A percentile compares a stretch with the other conserved stretches of the same genome.
phyloP scores from a whole-genome alignment of 2,888 invertebrate species.

The Monoplex corrugatus region DNA sequence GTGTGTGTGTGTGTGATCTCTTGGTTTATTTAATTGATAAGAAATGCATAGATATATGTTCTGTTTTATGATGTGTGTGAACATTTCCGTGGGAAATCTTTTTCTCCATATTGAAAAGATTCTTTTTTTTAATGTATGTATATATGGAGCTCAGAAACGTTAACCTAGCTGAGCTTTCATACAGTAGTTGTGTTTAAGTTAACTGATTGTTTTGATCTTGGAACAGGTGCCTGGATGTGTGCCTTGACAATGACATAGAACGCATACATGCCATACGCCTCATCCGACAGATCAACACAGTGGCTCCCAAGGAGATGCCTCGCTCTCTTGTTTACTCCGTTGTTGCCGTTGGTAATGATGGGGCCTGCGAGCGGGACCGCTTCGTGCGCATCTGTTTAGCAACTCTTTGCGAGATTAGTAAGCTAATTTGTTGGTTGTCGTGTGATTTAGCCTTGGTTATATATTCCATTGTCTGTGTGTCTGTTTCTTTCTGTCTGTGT shows the following conservation, averaged over 20 bases:
- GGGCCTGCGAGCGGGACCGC: slow-evolving; percentile 90
- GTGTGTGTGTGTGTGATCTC: too few relatives aligned
- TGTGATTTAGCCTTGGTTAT: neutral
- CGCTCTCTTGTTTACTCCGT: slow-evolving; percentile 90
- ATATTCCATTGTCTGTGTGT: neutral
- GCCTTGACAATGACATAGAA: slow-evolving; percentile 90
- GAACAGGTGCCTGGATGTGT: slow-evolving; percentile 91
- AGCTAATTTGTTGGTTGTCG: slow-evolving; percentile 63
- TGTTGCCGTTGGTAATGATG: slow-evolving; percentile 91
- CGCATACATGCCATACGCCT: slow-evolving; percentile 94
- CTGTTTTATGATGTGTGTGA: too few relatives aligned
- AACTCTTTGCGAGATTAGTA: slow-evolving; percentile 93
- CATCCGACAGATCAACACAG: slow-evolving; percentile 87
- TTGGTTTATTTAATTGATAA: too few relatives aligned
- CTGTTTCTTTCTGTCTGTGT: neutral
- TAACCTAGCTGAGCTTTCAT: too few relatives aligned
- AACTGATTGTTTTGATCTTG: neutral
- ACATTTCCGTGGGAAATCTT: too few relatives aligned
- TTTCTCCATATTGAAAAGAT: too few relatives aligned
- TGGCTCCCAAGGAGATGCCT: slow-evolving; percentile 88
- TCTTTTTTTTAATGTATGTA: too few relatives aligned
- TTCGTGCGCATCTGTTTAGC: slow-evolving; percentile 92
- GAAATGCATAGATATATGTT: too few relatives aligned
- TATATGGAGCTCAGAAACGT: too few relatives aligned
- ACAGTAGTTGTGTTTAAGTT: too few relatives aligned